phyloP scores from a whole-genome alignment of 2,888 invertebrate species.

The Scrobipalpa atriplicella region DNA sequence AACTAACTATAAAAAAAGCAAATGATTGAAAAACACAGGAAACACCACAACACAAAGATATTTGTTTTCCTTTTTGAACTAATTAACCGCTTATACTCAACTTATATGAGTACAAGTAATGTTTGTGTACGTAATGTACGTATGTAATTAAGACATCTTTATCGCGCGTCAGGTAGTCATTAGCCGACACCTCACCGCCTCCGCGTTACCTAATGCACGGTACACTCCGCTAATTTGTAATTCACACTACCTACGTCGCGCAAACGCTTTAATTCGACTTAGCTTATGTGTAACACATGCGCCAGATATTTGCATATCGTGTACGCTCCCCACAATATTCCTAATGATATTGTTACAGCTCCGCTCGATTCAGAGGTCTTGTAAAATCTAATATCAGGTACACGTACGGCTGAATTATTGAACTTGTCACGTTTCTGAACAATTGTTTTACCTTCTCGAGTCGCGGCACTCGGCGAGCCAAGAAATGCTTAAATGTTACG shows the following conservation, averaged over 20 bases:
- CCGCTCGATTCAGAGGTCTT: conserved; percentile 10
- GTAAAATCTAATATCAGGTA: conserved; percentile 3
- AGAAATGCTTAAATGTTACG: conserved; percentile 3
- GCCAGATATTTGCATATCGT: conserved; percentile 36
- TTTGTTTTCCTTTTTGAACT: background rate
- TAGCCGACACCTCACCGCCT: background rate
- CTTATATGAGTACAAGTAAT: too few species aligned
- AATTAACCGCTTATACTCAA: too few species aligned
- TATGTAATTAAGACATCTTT: background rate
- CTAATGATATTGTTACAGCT: conserved; percentile 32
- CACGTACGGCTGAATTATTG: conserved; percentile 7
- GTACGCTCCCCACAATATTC: conserved; percentile 26
- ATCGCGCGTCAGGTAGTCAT: conserved; percentile 9
- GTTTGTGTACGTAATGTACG: too few species aligned
- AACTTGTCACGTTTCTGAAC: conserved; percentile 4
- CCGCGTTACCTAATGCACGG: background rate
- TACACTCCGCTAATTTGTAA: conserved; percentile 28
- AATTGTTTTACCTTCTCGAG: background rate
- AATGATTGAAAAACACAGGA: too few species aligned
- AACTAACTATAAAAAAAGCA: too few species aligned
- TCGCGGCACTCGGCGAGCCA: background rate
- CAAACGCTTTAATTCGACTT: conserved; percentile 27
- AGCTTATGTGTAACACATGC: conserved; percentile 32
- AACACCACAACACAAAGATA: background rate
- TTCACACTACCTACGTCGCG: conserved; percentile 21